A percentile compares a stretch with the other conserved stretches of the same genome.
Evolutionary conservation across 2,113 vertebrate species (phyloP).

Genomic region (Lepus timidus): DNA sequence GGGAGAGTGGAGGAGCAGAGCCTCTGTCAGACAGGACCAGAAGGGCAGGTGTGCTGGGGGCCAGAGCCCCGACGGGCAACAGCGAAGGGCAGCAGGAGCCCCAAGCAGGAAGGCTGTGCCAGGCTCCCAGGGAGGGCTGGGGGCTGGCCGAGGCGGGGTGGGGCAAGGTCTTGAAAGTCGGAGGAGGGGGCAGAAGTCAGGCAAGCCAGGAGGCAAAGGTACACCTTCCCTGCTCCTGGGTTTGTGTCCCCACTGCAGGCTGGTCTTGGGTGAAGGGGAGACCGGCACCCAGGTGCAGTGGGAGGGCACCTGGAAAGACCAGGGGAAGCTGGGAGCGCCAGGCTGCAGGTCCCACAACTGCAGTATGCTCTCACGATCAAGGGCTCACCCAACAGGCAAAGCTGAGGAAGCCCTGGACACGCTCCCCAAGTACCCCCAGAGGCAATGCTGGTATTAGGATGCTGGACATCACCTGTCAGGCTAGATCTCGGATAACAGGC

Average conservation of each 20-base stretch:
- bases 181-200: background rate
- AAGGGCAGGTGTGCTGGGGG: background rate
- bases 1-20: background rate
- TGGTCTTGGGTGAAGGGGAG: background rate
- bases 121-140: background rate
- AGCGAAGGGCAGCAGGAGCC: background rate
- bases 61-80: background rate
- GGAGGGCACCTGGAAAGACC: constrained; percentile 33
- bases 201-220: background rate
- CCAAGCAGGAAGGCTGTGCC: background rate
- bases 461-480: background rate
- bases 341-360: background rate
- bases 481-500: background rate
- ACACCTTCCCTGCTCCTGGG: background rate
- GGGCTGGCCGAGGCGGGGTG: background rate
- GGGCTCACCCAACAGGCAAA: background rate
- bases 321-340: background rate
- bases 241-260: background rate
- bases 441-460: background rate
- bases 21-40: background rate
- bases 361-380: background rate
- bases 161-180: background rate
- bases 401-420: background rate
- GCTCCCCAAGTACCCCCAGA: background rate
- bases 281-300: background rate